Base-by-base conservation (phyloP, 1,140 invertebrate species). In the Drosophila leontia region DNA sequence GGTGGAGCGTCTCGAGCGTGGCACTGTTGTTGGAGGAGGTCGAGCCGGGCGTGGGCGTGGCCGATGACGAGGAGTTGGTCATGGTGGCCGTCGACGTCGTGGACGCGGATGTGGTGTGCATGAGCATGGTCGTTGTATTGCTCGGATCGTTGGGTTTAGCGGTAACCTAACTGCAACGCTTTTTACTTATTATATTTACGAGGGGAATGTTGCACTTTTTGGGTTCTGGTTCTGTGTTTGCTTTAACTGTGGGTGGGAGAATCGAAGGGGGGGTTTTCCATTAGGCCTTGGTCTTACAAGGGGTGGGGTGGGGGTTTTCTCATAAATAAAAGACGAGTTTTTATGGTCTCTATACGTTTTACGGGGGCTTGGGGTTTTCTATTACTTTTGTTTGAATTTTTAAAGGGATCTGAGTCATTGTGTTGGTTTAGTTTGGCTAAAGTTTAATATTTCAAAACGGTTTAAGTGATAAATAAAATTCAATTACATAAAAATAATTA, bases 41-140 rank as follows among this genome's bases (percentile, higher is more conserved):
- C 8, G 91, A 92, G 47, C 91, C 91, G 13, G 91, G 91, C 7
- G 91, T 92, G 75, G 91, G 91, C 68, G 91, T 92, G 69, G 84
- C 84, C 65, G 84, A 88, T 7, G 91, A 91, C 37, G 91, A 91
- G 29, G 91, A 86, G 55, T 88, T 88, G 77, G 84, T 88, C 84
- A 88, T 88, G 58, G 84, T 88, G 23, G 81, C 78, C 50, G 84
- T 88, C 48, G 83, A 87, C 26, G 84, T 83, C n/a, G 61, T 80
- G 19, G 78, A 80, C 50, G 56, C 79, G 34, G 82, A 87, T 60
- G 85, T 82, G 47, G 81, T 81, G 63, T 91, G 85, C 85, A 88
- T 91, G 32, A 91, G 75, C 86, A 85, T 81, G 32, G 4, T 71
- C 11, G 37, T 58, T 53, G 39, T 70, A 61, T 57, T 3, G 13